Conservation (phyloP, 1,140 invertebrate genomes). For the Lucilia sericata region DNA sequence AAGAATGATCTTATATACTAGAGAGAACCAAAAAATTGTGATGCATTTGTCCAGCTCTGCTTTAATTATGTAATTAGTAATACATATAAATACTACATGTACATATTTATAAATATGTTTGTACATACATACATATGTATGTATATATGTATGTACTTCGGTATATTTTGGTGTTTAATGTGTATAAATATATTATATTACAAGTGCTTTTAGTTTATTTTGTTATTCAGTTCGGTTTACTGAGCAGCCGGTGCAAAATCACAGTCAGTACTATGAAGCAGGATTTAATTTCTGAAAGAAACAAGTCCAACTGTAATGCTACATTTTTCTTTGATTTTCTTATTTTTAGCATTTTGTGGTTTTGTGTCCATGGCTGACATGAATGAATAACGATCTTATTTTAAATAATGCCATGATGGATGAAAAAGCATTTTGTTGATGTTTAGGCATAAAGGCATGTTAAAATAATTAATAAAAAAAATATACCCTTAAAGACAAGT, state of each 20-base stretch:
- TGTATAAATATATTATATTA: slow-evolving; percentile 34
- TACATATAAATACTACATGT: too few species aligned
- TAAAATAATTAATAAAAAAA: too few species aligned
- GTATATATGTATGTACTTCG: too few species aligned
- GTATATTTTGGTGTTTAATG: neutral
- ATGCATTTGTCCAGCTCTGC: slow-evolving; percentile 19
- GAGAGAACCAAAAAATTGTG: neutral
- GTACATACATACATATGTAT: too few species aligned
- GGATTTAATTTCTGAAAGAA: slow-evolving; percentile 68
- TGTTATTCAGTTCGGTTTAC: slow-evolving; percentile 13
- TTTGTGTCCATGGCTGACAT: slow-evolving; percentile 40
- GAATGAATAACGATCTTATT: slow-evolving; percentile 34
- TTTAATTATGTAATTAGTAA: neutral
- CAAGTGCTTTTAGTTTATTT: slow-evolving; percentile 36
- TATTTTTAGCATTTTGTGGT: slow-evolving; percentile 25
- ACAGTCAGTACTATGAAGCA: slow-evolving; percentile 67
- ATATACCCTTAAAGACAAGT: too few species aligned
- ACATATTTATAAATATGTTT: too few species aligned
- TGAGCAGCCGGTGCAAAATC: slow-evolving; percentile 66
- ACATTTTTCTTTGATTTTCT: neutral
- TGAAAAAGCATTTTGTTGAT: slow-evolving; percentile 38
- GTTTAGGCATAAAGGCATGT: neutral
- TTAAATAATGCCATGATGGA: slow-evolving; percentile 33
- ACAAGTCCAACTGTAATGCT: slow-evolving; percentile 60
- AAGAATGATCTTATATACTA: neutral